Evolutionary conservation across 2,888 invertebrate genomes (phyloP), one percentile per base, ranked within the genome.

Genomic region (Thereva nobilitata): DNA sequence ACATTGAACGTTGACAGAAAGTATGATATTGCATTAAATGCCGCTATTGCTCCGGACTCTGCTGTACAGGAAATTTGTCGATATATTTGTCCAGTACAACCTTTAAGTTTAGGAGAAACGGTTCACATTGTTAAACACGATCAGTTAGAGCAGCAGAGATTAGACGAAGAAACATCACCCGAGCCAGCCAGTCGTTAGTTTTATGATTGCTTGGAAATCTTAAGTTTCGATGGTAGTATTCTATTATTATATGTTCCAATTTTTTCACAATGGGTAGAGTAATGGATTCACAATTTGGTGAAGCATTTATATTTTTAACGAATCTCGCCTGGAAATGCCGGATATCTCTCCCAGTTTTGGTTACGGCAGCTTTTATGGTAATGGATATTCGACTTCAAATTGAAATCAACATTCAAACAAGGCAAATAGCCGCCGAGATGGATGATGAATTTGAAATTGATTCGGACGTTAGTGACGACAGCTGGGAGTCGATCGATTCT

Each of bases 321-420:
- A 85, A 87, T 71, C 80, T 91, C 72, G 90, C 89, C 2, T 91
- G 89, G 89, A 85, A 86, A 70, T 87, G 87, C 54, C 84, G 89
- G 47, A 82, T 87, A 68, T 84, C 87, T 56, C 81, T 91, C 56
- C 90, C 91, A 0, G 81, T 88, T 45, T 79, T 90, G 8, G 85
- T 89, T 54, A 84, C 87, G 7, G 84, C 88, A 7, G 86, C 85
- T 10, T 87, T 89, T 72, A 84, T 89, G 78, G 85, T 86, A 0
- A 83, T 89, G 79, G 88, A 89, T 73, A 84, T 88, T 41, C 83
- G 88, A 59, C 83, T 89, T 80, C 88, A 87, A 73, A 79, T 89
- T 67, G 89, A 89, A 76, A 86, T 89, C 41, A 87, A 87, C 72
- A 82, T 88, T 59, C 85, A 86, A 69, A 82, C 84, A 44, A 79